phyloP scores from a whole-genome alignment of 2,888 invertebrate species.

The Teleiodes luculella region DNA sequence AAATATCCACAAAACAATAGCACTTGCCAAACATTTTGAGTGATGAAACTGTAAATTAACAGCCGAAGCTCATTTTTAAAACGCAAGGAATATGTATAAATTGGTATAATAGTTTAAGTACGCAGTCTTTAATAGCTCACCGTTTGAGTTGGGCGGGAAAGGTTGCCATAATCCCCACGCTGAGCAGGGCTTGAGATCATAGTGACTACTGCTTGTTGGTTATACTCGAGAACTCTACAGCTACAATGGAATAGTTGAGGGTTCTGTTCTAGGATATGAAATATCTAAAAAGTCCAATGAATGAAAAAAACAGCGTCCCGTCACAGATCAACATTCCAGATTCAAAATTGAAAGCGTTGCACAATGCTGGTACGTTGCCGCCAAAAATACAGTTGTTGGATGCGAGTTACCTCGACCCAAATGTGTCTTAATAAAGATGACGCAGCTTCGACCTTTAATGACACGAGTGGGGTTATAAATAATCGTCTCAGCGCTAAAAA shows the following conservation, averaged over 20 bases:
- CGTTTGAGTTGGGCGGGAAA: too few relatives aligned
- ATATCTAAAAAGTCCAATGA: too few relatives aligned
- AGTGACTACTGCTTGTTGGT: too few relatives aligned
- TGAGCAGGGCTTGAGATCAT: too few relatives aligned
- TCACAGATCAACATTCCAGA: slow-evolving; percentile 18
- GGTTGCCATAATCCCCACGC: too few relatives aligned
- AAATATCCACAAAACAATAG: neutral
- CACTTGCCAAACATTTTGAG: neutral
- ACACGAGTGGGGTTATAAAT: slow-evolving; percentile 14
- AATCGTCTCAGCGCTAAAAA: slow-evolving; percentile 5
- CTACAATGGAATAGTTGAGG: too few relatives aligned
- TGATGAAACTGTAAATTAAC: neutral
- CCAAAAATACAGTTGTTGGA: slow-evolving; percentile 54
- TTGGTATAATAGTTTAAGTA: too few relatives aligned
- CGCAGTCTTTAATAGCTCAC: too few relatives aligned
- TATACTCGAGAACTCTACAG: too few relatives aligned
- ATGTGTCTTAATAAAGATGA: slow-evolving; percentile 33
- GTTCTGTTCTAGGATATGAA: too few relatives aligned
- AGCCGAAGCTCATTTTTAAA: neutral
- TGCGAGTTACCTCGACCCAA: slow-evolving; percentile 59
- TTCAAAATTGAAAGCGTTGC: slow-evolving; percentile 46
- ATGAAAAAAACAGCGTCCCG: too few relatives aligned
- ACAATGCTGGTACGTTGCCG: slow-evolving; percentile 38
- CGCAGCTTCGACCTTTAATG: slow-evolving; percentile 17
- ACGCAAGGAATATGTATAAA: neutral